Percentiles rank a stretch among this genome's conserved stretches.
phyloP scores from a whole-genome alignment of 2,113 vertebrate genomes.

The Scalopus aquaticus region DNA sequence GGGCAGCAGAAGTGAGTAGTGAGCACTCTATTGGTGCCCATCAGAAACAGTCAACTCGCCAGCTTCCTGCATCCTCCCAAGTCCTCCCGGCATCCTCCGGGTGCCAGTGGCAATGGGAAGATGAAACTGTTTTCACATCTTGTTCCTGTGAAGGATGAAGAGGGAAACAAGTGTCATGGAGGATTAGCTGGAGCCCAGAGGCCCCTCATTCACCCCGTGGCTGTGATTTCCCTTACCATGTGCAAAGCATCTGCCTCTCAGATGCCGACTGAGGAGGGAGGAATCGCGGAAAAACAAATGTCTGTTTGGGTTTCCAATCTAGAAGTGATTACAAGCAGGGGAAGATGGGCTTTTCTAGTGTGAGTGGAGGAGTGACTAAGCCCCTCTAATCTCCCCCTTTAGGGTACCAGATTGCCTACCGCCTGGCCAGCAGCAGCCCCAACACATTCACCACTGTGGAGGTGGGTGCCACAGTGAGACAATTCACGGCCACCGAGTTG shows the following conservation, averaged over 20 bases:
- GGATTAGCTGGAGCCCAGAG: background rate
- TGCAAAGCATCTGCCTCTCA: background rate
- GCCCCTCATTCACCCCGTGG: rapidly evolving
- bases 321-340: background rate
- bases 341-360: background rate
- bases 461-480: slow-evolving; percentile 92
- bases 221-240: background rate
- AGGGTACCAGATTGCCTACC: slow-evolving; percentile 97
- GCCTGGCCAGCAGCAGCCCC: slow-evolving; percentile 91
- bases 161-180: background rate
- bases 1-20: background rate
- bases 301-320: background rate
- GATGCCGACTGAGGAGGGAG: background rate
- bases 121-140: slow-evolving; percentile 15
- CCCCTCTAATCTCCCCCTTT: background rate
- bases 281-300: background rate
- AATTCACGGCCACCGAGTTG: slow-evolving; percentile 93
- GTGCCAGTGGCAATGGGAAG: background rate
- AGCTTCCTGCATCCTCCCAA: background rate
- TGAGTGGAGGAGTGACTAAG: background rate
- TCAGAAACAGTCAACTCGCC: background rate
- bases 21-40: rapidly evolving
- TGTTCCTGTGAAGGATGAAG: slow-evolving; percentile 10
- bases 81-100: background rate
- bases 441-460: slow-evolving; percentile 95